Percentiles rank a stretch among this genome's conserved stretches.
phyloP scores from a whole-genome alignment of 2,888 invertebrate genomes.

The Bhutanitis thaidina region DNA sequence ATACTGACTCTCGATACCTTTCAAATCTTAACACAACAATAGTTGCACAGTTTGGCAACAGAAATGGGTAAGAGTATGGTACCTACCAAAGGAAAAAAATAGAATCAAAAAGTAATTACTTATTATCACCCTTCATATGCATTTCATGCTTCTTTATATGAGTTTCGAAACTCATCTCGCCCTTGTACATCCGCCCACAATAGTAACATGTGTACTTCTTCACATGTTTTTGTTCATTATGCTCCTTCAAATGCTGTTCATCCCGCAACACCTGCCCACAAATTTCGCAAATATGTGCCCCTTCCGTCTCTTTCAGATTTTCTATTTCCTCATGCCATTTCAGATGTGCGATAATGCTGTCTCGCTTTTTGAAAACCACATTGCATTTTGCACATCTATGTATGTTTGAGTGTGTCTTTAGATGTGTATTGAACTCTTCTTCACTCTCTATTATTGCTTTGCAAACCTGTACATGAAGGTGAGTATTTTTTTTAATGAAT shows the following conservation, averaged over 20 bases:
- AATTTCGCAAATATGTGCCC: conserved; percentile 52
- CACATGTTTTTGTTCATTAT: conserved; percentile 48
- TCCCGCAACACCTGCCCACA: conserved; percentile 50
- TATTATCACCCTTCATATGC: conserved; percentile 27
- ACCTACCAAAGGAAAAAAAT: too few relatives aligned
- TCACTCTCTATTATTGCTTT: conserved; percentile 51
- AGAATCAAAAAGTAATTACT: conserved; percentile 27
- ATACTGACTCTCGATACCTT: too few relatives aligned
- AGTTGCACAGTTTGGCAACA: too few relatives aligned
- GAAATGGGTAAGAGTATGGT: too few relatives aligned
- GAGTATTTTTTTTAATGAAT: too few relatives aligned
- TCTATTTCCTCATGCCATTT: conserved; percentile 46
- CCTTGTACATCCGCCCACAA: conserved; percentile 62
- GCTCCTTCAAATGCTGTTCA: conserved; percentile 40
- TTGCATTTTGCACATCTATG: conserved; percentile 56
- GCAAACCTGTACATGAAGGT: conserved; percentile 46
- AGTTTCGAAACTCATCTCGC: conserved; percentile 48
- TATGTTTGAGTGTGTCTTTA: conserved; percentile 49
- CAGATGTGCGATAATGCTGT: conserved; percentile 52
- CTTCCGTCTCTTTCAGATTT: conserved; percentile 23
- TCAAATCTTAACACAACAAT: too few relatives aligned
- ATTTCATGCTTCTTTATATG: conserved; percentile 65
- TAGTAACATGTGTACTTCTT: conserved; percentile 63
- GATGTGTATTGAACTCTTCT: conserved; percentile 47
- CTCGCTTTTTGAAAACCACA: conserved; percentile 50